Evolutionary conservation across 2,113 vertebrate species (phyloP).

Genomic region (Anarhynchus alexandrinus): DNA sequence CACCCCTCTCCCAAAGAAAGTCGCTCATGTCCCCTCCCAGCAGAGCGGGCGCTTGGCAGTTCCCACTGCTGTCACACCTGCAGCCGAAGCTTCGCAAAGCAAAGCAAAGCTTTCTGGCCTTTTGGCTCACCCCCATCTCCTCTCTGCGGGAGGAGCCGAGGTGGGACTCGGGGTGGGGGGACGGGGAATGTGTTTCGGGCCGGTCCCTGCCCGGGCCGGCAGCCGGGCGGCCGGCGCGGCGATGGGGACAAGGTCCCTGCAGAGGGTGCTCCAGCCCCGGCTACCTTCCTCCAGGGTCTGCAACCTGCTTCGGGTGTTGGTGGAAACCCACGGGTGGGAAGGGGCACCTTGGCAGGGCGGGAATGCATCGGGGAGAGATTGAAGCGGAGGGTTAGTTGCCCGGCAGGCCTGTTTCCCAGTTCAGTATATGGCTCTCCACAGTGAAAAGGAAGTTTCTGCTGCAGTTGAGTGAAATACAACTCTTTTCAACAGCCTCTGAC

Average conservation of each 20-base stretch:
- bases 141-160: fast-evolving
- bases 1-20: background rate
- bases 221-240: fast-evolving
- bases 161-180: background rate
- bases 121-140: fast-evolving
- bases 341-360: background rate
- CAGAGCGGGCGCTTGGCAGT: fast-evolving
- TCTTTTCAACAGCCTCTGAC: background rate
- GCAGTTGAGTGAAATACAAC: background rate
- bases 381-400: background rate
- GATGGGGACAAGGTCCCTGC: constrained; percentile 4
- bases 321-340: background rate
- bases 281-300: background rate
- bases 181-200: background rate
- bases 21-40: fast-evolving
- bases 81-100: background rate
- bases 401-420: background rate
- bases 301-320: background rate
- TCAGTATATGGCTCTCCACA: background rate
- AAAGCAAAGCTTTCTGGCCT: background rate
- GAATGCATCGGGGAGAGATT: background rate
- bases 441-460: background rate
- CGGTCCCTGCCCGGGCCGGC: background rate
- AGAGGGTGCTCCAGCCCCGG: constrained; percentile 60
- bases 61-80: background rate